phyloP scores from a whole-genome alignment of 2,797 vertebrate genomes.

The Natrix natrix region DNA sequence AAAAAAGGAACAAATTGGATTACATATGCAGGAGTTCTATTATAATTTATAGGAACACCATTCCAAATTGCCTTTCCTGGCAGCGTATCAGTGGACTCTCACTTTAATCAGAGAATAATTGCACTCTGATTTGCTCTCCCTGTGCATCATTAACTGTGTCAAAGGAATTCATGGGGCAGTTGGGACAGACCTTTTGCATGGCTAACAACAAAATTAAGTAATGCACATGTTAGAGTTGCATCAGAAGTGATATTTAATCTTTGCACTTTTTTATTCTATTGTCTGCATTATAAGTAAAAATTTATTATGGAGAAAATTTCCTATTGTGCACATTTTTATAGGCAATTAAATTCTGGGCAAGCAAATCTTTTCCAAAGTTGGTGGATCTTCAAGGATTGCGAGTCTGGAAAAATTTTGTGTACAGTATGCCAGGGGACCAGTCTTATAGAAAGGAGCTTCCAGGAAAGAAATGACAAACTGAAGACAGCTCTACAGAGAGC shows the following conservation, averaged over 20 bases:
- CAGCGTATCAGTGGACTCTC: constrained; percentile 7
- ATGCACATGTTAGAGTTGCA: not conserved
- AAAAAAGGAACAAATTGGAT: constrained; percentile 23
- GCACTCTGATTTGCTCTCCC: constrained; percentile 18
- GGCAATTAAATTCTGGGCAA: not conserved
- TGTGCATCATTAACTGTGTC: not conserved
- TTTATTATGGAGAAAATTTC: not conserved
- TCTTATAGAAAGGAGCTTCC: not conserved
- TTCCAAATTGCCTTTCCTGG: not conserved
- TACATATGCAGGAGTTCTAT: constrained; percentile 9
- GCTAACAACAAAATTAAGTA: not conserved
- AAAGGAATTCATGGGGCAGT: constrained; percentile 6
- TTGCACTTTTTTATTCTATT: not conserved
- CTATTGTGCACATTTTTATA: not conserved
- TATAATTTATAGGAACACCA: constrained; percentile 13
- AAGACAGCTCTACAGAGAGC: not conserved
- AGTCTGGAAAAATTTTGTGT: not conserved
- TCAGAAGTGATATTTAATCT: not conserved
- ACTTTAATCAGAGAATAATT: constrained; percentile 13
- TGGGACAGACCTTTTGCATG: not conserved
- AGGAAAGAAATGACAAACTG: not conserved
- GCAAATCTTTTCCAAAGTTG: not conserved
- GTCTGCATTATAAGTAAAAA: not conserved
- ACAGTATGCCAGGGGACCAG: not conserved
- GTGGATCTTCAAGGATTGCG: not conserved